Percentiles rank a stretch among this genome's conserved stretches.
phyloP scores from a whole-genome alignment of 2,113 vertebrate genomes.

The Ptilorrhoa leucosticta region DNA sequence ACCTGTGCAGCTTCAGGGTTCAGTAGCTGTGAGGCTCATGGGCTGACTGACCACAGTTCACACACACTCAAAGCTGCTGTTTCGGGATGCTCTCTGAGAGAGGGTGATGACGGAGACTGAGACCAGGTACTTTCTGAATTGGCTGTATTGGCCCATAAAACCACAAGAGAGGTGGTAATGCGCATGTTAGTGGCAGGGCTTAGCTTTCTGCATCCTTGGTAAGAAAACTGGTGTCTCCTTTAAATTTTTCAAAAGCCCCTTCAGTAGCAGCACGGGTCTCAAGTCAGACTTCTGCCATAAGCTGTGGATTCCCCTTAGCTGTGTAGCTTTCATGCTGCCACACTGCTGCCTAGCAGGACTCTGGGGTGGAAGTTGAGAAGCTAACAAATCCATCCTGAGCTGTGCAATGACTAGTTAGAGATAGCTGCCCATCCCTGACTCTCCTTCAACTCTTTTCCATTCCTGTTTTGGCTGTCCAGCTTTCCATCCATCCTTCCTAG shows the following conservation, averaged over 20 bases:
- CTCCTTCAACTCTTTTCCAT: background rate
- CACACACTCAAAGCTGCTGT: slow-evolving; percentile 30
- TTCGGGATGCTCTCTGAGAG: slow-evolving; percentile 1
- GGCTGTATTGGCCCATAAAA: background rate
- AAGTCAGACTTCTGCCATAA: background rate
- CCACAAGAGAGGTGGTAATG: slow-evolving; percentile 1
- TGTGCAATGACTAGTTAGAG: background rate
- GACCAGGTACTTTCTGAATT: slow-evolving; percentile 50
- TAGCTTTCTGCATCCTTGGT: background rate
- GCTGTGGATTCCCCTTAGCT: background rate
- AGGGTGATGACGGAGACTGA: background rate
- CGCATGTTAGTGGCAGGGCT: background rate
- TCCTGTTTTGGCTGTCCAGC: background rate
- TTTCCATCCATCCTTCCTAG: background rate
- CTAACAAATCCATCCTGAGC: background rate
- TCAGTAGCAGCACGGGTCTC: background rate
- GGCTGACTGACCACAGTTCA: background rate
- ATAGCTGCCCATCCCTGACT: background rate
- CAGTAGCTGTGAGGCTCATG: background rate
- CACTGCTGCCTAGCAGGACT: background rate
- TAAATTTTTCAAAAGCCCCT: background rate
- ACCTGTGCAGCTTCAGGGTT: background rate
- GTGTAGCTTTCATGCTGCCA: background rate
- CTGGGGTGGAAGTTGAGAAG: background rate
- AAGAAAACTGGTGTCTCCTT: background rate